Evolutionary conservation across 1,140 invertebrate species (phyloP).

Genomic region (Octopus bimaculoides): DNA sequence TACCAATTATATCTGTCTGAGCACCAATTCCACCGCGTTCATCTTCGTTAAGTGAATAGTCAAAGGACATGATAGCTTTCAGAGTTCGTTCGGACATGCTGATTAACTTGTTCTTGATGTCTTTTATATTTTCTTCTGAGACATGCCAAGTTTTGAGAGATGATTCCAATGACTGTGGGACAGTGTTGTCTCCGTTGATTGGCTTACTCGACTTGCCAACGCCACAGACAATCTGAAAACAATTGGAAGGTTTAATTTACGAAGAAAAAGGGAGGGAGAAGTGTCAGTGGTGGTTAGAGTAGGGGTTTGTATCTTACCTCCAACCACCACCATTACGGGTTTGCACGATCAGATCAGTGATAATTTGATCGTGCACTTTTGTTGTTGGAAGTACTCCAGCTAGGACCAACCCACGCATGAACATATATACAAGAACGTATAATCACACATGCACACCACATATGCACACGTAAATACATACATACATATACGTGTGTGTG

Average conservation of each 20-base stretch:
- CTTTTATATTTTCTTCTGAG: conserved; percentile 9
- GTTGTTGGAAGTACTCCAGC: too few species aligned
- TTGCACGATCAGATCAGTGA: too few species aligned
- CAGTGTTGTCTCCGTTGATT: conserved; percentile 32
- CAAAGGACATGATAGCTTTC: conserved; percentile 24
- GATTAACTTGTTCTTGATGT: conserved; percentile 6
- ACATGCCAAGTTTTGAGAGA: conserved; percentile 26
- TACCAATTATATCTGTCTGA: conserved; percentile 40
- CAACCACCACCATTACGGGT: too few species aligned
- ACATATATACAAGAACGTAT: background rate
- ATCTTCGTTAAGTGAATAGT: conserved; percentile 21
- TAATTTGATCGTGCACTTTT: too few species aligned
- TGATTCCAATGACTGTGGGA: conserved; percentile 26
- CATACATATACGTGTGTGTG: background rate
- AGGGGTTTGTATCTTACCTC: too few species aligned
- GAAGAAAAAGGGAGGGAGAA: too few species aligned
- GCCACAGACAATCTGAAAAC: conserved; percentile 23
- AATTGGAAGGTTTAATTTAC: background rate
- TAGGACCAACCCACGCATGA: too few species aligned
- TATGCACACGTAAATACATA: background rate
- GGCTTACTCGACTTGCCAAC: conserved; percentile 23
- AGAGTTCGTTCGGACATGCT: conserved; percentile 23
- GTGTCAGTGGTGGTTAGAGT: too few species aligned
- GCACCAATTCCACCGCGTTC: conserved; percentile 28
- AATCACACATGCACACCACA: conserved; percentile 19